A percentile compares a stretch with the other conserved stretches of the same genome.
phyloP scores from a whole-genome alignment of 2,113 vertebrate species.

The Chloropsis hardwickii region DNA sequence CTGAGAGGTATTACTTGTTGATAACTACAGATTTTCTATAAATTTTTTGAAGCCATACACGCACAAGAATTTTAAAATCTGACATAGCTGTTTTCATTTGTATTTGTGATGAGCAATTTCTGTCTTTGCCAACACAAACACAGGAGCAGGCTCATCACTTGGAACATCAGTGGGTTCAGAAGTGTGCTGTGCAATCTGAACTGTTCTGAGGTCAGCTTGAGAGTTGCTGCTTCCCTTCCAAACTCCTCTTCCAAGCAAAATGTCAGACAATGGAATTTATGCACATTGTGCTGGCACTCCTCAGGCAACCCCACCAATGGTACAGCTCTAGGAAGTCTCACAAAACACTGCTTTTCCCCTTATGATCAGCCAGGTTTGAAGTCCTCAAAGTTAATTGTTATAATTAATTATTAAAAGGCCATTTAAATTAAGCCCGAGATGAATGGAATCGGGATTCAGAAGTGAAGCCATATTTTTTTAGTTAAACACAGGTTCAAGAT shows the following conservation, averaged over 20 bases:
- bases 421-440: not conserved
- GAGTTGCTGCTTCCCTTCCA: not conserved
- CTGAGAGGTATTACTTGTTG: not conserved
- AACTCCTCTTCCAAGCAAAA: not conserved
- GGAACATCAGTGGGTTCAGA: not conserved
- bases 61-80: not conserved
- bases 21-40: not conserved
- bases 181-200: not conserved
- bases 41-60: not conserved
- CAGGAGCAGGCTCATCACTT: not conserved
- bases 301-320: not conserved
- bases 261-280: not conserved
- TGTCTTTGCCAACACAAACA: not conserved
- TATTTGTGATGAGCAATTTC: not conserved
- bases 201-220: not conserved
- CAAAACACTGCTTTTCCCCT: not conserved
- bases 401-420: not conserved
- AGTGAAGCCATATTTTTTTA: not conserved
- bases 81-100: not conserved
- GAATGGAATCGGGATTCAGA: not conserved
- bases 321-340: not conserved
- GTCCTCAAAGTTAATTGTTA: not conserved
- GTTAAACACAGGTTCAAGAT: not conserved
- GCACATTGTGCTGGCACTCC: accelerated
- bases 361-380: not conserved